Evolutionary conservation across 2,888 invertebrate species (phyloP), one percentile per base, ranked within the genome.

Genomic region (Leptinotarsa peninsularis): DNA sequence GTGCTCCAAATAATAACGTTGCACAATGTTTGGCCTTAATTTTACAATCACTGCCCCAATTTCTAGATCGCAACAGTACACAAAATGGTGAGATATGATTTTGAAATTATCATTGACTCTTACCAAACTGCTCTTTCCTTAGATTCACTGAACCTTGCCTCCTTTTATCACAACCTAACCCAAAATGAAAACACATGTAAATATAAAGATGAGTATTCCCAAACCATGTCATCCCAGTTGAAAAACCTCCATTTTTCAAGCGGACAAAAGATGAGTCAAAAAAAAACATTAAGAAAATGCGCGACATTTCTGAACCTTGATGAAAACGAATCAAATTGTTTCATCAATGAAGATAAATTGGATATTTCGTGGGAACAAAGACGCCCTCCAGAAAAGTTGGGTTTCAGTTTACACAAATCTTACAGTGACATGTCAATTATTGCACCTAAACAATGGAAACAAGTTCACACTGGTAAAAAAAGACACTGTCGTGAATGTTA

Each of bases 11-110:
- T 85, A 87, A 88, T 67, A 89, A 89, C 68, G 92, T 92, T 10
- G 92, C 92, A 18, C 90, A 91, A 80, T 93, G 93, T 84, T 88
- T 93, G 68, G 89, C 91, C 49, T 90, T 92, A 49, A 91, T 92
- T 81, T 80, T 88, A 66, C 84, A 85, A 67, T 83, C 84, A 75
- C 74, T 84, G 33, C 82, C 82, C 21, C 74, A 75, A 52, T 72
- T 78, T 67, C 66, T 73, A 63, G 75, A 76, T 49, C 68, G 68
- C 67, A 74, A 71, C 27, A 49, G 58, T 21, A 18, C 60, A 54
- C 67, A 76, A 52, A 75, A 76, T 27, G 83, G 83, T 83, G 77
- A 78, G 82, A 77, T 33, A 14, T 21, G 15, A 56, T 14, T 63
- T 21, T 15, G 27, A 5, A 63, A 69, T 67, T 49, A n/a, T 17